Evolutionary conservation across 2,113 vertebrate genomes (phyloP), one percentile per base, ranked within the genome.

Genomic region (Chionodraco myersi): DNA sequence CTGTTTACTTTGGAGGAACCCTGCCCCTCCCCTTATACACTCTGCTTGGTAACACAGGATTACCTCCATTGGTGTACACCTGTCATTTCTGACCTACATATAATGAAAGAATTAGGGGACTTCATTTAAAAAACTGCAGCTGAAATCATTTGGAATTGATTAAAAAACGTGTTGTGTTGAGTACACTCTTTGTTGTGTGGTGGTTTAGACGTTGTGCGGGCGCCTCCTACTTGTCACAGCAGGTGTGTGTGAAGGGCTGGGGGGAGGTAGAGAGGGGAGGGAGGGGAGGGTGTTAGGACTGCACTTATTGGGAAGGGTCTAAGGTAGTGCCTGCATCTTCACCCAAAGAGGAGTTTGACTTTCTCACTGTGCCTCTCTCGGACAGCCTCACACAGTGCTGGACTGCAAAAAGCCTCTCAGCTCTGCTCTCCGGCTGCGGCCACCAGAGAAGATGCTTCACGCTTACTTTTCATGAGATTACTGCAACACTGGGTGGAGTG

Each of bases 1-100:
- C 86, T 94, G 91, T 95, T 94, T 94, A 91, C 91, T 90, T 94
- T 94, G 91, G 89, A 92, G 88, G 86, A 82, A 84, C 78, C 77
- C 88, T 83, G 72, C 87, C 85, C 88, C 91, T 84, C 82, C 86
- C 82, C 79, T 90, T 83, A 59, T 80, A 80, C 76, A 70, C 77
- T 78, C 67, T 41, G 77, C 82, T 84, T 76, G 85, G 86, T 91
- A 89, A 88, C 73, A 77, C 69, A 49, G 62, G 85, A 84, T 87
- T 87, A 90, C 87, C 82, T 80, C 71, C 67, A 79, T 16, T 53
- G 83, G 79, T 60, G 80, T 73, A 91, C 91, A 91, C 90, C 85
- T 90, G 90, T 91, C 88, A 83, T 49, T 72, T 73, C 48, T 78
- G 68, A 86, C 75, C 75, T 79, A 41, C 34, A 54, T 47, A 18